These are phyloP conservation scores for Spea bombifrons DNA, from an alignment of 2,113 vertebrate genomes.

Conservation along the genomic window DNA sequence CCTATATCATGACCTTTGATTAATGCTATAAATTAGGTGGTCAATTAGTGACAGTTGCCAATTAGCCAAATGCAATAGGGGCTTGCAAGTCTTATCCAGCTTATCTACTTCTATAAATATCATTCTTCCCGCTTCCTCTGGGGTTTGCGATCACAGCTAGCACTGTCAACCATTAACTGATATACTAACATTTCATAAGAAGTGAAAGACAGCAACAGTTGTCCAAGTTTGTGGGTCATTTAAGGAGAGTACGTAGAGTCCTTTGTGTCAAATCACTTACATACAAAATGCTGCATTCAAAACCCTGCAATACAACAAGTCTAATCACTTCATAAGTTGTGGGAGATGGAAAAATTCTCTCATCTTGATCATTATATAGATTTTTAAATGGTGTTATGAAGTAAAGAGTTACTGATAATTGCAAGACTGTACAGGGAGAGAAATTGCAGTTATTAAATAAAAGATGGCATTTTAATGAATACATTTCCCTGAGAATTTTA, in stretches of 20 bases:
- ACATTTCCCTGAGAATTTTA: too few species aligned
- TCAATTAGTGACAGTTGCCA: neutral
- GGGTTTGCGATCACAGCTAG: constrained; percentile 40
- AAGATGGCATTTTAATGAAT: too few species aligned
- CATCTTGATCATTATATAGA: too few species aligned
- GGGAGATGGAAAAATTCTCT: neutral
- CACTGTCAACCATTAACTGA: constrained; percentile 34
- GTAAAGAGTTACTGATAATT: too few species aligned
- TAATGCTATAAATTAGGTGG: too few species aligned
- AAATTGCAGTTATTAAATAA: too few species aligned
- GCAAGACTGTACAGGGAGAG: too few species aligned
- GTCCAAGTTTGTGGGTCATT: neutral
- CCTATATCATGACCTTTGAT: too few species aligned
- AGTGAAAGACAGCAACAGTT: constrained; percentile 34
- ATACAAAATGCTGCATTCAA: neutral
- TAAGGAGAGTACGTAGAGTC: constrained; percentile 5
- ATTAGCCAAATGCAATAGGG: neutral
- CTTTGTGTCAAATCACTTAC: neutral
- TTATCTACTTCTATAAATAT: neutral
- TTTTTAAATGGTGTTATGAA: too few species aligned
- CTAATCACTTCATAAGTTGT: neutral
- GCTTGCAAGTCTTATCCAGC: neutral
- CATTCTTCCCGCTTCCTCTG: neutral
- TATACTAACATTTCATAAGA: accelerated
- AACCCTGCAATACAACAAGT: neutral